Percentiles rank a stretch among this genome's conserved stretches.
phyloP scores from a whole-genome alignment of 1,140 invertebrate genomes.

The Capitella teleta region DNA sequence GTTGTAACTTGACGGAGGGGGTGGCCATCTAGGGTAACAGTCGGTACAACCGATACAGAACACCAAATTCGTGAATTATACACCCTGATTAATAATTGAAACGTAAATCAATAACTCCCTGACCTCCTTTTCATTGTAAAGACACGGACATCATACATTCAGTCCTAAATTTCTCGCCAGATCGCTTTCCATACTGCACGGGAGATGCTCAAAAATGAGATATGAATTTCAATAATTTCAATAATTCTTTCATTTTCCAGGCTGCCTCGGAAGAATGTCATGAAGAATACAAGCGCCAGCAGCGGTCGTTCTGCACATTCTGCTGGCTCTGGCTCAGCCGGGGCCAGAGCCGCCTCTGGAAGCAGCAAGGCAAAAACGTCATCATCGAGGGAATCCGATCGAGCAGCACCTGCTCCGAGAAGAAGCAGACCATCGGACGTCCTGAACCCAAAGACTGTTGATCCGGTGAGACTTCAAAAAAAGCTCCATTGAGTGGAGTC shows the following conservation, averaged over 20 bases:
- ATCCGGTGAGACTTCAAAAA: conserved; percentile 26
- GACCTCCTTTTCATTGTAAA: not conserved
- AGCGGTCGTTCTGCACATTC: not conserved
- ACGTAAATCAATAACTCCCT: not conserved
- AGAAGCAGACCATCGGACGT: conserved; percentile 28
- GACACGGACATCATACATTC: not conserved
- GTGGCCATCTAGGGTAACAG: too few relatives aligned
- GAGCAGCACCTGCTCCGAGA: conserved; percentile 1
- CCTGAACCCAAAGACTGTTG: conserved; percentile 39
- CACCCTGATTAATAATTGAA: not conserved
- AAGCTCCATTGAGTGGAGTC: not conserved
- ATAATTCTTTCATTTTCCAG: not conserved
- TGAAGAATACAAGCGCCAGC: not conserved
- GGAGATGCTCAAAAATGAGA: too few relatives aligned
- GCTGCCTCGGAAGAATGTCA: not conserved
- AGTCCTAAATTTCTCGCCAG: too few relatives aligned
- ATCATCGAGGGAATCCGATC: not conserved
- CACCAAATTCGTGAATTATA: too few relatives aligned
- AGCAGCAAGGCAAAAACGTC: not conserved
- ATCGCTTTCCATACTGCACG: too few relatives aligned
- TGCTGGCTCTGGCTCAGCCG: not conserved
- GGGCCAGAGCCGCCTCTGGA: not conserved
- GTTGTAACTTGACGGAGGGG: too few relatives aligned
- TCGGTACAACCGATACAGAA: too few relatives aligned
- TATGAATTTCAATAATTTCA: not conserved